Conservation (phyloP, 2,113 vertebrate genomes). For the Megaleporinus macrocephalus region DNA sequence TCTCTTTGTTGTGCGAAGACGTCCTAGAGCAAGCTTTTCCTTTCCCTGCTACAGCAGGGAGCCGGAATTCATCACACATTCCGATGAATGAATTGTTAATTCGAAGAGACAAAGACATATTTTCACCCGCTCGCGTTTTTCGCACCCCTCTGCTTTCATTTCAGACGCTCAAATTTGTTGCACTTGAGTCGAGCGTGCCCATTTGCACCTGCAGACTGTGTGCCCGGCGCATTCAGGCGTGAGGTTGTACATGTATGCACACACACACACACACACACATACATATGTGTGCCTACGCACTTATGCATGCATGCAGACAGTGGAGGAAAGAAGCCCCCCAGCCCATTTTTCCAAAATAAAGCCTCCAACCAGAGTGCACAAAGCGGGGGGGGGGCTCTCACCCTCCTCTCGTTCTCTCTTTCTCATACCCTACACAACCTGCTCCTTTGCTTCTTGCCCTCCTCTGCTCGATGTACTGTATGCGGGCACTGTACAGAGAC, state of each 20-base stretch:
- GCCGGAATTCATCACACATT: neutral
- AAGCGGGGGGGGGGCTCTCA: conserved; percentile 12
- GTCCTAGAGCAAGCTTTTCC: neutral
- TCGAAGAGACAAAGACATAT: conserved; percentile 23
- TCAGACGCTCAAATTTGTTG: conserved; percentile 16
- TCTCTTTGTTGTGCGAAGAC: neutral
- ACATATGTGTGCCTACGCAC: neutral
- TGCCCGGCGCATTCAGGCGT: neutral
- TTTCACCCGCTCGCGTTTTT: neutral
- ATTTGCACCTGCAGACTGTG: conserved; percentile 23
- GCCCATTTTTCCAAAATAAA: neutral
- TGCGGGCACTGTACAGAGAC: conserved; percentile 10
- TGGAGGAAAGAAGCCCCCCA: neutral
- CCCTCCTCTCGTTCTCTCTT: neutral
- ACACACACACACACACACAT: neutral
- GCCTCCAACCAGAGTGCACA: conserved; percentile 32
- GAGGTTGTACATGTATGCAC: conserved; percentile 6
- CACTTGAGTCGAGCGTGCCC: neutral
- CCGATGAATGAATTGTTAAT: conserved; percentile 15
- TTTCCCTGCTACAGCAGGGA: neutral
- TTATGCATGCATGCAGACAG: conserved; percentile 18
- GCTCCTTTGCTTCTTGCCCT: neutral
- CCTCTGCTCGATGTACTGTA: conserved; percentile 28
- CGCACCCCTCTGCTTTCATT: conserved; percentile 2
- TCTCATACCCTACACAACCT: neutral